Evolutionary conservation across 1,140 invertebrate species (phyloP), one percentile per base, ranked within the genome.

Genomic region (Pachyrhynchus sulphureomaculatus): DNA sequence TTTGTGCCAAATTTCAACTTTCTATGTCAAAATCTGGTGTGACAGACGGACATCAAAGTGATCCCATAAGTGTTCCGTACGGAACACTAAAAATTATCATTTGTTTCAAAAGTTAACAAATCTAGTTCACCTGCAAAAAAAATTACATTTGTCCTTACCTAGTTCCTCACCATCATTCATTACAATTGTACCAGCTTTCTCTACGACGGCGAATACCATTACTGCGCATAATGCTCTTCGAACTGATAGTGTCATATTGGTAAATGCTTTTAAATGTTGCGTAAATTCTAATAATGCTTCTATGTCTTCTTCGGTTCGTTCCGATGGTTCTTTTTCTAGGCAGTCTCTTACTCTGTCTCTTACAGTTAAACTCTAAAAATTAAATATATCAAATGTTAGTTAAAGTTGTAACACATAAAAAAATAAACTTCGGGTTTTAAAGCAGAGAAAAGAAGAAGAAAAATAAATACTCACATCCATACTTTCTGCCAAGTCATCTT

Each of bases 121-220:
- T n/a, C n/a, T n/a, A n/a, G n/a, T n/a, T n/a, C n/a, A n/a, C n/a
- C n/a, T n/a, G n/a, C n/a, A n/a, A n/a, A n/a, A n/a, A n/a, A n/a
- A n/a, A n/a, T n/a, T n/a, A n/a, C n/a, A n/a, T n/a, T 17, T 2
- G 8, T 29, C 26, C 33, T 8, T 49, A 48, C 55, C 42, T 64
- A 99, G 83, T 80, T 98, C 93, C 78, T 99, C 96, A 8, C 94
- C 93, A 80, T 99, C 91, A 69, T 95, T 95, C 86, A 99, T 93
- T 2, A 99, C 95, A 53, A 96, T 84, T 21, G 96, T 99, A 4
- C 92, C 94, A 12, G 94, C 91, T 69, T 96, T 95, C 74, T 98
- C 95, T 10, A 99, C 96, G 0, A 98, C 93, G 1, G 96, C 97
- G 79, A 99, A 98, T 0, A 93, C 91, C 93, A 95, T 95, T 0